Conservation (phyloP, 2,888 invertebrate genomes). For the Esperia sulphurella region DNA sequence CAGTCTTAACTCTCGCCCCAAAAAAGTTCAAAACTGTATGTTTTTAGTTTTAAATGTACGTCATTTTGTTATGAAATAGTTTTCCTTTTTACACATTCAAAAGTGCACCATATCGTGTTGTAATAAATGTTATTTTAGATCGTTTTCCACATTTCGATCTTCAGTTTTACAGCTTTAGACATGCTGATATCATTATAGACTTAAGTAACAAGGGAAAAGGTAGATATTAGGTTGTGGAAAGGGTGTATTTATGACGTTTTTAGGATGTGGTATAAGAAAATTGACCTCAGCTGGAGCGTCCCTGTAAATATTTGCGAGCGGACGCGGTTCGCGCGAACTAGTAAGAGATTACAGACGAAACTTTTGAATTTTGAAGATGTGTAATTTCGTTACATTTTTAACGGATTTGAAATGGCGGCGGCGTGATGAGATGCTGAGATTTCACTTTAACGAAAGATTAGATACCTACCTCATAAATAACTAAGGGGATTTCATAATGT, state of each 20-base stretch:
- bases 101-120: slow-evolving; percentile 43
- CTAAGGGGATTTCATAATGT: too few species aligned
- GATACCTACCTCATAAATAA: too few species aligned
- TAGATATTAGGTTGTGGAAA: slow-evolving; percentile 13
- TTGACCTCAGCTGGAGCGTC: slow-evolving; percentile 72
- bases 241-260: slow-evolving; percentile 31
- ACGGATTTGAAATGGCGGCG: too few species aligned
- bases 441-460: too few species aligned
- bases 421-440: too few species aligned
- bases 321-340: slow-evolving; percentile 57
- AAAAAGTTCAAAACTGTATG: slow-evolving; percentile 18
- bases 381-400: slow-evolving; percentile 14
- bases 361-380: slow-evolving; percentile 43
- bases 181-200: slow-evolving; percentile 15
- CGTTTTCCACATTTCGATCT: slow-evolving; percentile 24
- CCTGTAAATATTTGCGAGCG: slow-evolving; percentile 69
- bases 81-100: slow-evolving; percentile 23
- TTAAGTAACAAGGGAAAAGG: slow-evolving; percentile 6
- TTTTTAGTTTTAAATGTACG: background rate
- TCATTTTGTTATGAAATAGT: background rate
- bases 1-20: slow-evolving; percentile 8
- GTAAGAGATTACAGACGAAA: slow-evolving; percentile 60
- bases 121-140: slow-evolving; percentile 46
- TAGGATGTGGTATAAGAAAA: slow-evolving; percentile 38
- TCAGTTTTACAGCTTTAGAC: slow-evolving; percentile 43